Conservation (phyloP, 2,888 invertebrate species). For the Orthonychiurus folsomi region DNA sequence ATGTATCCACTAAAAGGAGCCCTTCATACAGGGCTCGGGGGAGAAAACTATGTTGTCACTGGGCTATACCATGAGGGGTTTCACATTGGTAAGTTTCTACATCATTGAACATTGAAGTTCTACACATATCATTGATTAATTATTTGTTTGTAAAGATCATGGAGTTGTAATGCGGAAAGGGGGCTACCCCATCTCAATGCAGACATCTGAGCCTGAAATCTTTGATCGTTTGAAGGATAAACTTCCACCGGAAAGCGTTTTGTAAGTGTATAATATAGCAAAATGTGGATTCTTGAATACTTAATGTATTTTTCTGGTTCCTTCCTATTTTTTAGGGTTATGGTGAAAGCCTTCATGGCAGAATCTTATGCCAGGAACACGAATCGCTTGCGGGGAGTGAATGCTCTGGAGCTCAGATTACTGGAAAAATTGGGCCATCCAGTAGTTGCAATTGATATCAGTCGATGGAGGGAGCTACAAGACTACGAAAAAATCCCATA, state of each 20-base stretch:
- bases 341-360: slow-evolving; percentile 50
- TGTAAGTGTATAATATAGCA: slow-evolving; percentile 46
- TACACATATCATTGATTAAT: slow-evolving; percentile 8
- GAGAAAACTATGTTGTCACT: slow-evolving; percentile 50
- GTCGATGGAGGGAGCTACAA: slow-evolving; percentile 50
- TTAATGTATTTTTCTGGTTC: slow-evolving; percentile 8
- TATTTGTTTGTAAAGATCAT: slow-evolving; percentile 46
- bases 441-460: slow-evolving; percentile 51
- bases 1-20: slow-evolving; percentile 48
- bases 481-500: slow-evolving; percentile 56
- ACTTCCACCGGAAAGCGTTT: slow-evolving; percentile 45
- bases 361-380: slow-evolving; percentile 55
- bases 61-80: slow-evolving; percentile 51
- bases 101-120: background rate
- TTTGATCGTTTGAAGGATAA: slow-evolving; percentile 46
- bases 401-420: slow-evolving; percentile 50
- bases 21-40: slow-evolving; percentile 53
- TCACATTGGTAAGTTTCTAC: slow-evolving; percentile 51
- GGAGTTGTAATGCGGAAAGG: slow-evolving; percentile 49
- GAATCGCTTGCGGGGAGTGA: slow-evolving; percentile 50
- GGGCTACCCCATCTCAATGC: slow-evolving; percentile 49
- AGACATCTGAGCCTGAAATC: slow-evolving; percentile 30
- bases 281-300: background rate
- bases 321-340: slow-evolving; percentile 47
- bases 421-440: slow-evolving; percentile 53